A percentile compares a stretch with the other conserved stretches of the same genome.
Conservation (phyloP, 2,797 vertebrate species). For the Takifugu ocellatus region DNA sequence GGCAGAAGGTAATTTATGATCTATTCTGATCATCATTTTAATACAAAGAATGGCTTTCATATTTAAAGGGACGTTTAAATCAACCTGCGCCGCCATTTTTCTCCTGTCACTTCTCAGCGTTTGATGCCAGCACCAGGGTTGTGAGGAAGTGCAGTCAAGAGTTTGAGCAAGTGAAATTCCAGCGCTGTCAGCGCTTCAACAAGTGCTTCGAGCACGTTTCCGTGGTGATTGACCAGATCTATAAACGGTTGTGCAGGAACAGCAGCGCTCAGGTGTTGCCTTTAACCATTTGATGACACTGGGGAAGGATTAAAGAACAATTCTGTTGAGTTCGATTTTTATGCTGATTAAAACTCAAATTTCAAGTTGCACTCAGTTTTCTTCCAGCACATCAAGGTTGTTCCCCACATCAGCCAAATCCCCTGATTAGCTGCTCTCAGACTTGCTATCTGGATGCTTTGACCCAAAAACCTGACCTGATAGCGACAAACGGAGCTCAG, state of each 20-base stretch:
- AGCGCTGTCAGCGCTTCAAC: constrained; percentile 81
- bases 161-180: constrained; percentile 86
- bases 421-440: too few relatives aligned
- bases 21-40: background rate
- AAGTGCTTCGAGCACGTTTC: constrained; percentile 89
- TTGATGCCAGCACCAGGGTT: constrained; percentile 81
- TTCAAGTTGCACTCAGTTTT: too few relatives aligned
- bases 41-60: too few relatives aligned
- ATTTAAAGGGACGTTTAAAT: background rate
- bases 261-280: constrained; percentile 85
- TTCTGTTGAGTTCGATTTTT: too few relatives aligned
- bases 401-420: too few relatives aligned
- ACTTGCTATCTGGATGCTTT: too few relatives aligned
- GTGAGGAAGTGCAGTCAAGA: constrained; percentile 79
- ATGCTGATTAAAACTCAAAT: too few relatives aligned
- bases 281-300: too few relatives aligned
- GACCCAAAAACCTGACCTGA: too few relatives aligned
- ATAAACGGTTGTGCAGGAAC: constrained; percentile 91
- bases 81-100: background rate
- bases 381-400: too few relatives aligned
- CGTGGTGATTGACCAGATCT: constrained; percentile 87
- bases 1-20: constrained; percentile 70
- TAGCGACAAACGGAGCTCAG: too few relatives aligned
- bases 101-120: constrained; percentile 70
- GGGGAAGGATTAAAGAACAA: too few relatives aligned